Base-by-base conservation (phyloP, 2,113 vertebrate genomes). In the Crotophaga sulcirostris region DNA sequence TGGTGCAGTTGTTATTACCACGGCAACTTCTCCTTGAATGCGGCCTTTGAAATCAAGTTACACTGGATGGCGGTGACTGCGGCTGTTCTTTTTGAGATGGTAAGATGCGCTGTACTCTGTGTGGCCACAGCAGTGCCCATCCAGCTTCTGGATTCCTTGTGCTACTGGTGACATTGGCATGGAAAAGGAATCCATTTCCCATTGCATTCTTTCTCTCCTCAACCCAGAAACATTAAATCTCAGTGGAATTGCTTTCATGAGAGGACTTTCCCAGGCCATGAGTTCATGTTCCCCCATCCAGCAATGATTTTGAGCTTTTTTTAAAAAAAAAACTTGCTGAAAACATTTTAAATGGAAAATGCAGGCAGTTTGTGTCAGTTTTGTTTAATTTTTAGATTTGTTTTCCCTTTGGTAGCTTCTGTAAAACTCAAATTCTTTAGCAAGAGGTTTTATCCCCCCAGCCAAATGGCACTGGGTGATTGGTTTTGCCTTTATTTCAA, bases 1-100 rank as follows among this genome's bases (percentile, higher is more conserved):
- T 99, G 99, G 99, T 99, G 99, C 97, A 99, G 99, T 94, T 99
- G 99, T 51, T 99, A 99, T 73, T 99, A 99, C 97, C 99, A 99
- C 2, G 99, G 99, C 80, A 99, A 98, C 96, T 99, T 99, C 98
- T 99, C 98, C n/a, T 97, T 98, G 38, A 99, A 94, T 4, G 95
- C 98, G 3, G 99, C 99, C 91, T 99, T 99, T 45, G 99, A 99
- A 98, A 98, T 99, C 97, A 99, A 99, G 97, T 98, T 99, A 21
- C 99, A 99, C 97, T 99, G 99, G 99, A 99, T 99, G 99, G 99
- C 99, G 0, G 99, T 99, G 84, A 99, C 99, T 0, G 99, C 99
- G 1, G 99, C 99, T 0, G 99, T 99, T 38, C 99, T 99, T 28
- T 99, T 99, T 29, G 99, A 99, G 98, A 99, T 99, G 99, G 99